These are phyloP conservation scores for Todiramphus saurophagus DNA, from an alignment of 2,113 vertebrate genomes.

Conservation along the genomic window DNA sequence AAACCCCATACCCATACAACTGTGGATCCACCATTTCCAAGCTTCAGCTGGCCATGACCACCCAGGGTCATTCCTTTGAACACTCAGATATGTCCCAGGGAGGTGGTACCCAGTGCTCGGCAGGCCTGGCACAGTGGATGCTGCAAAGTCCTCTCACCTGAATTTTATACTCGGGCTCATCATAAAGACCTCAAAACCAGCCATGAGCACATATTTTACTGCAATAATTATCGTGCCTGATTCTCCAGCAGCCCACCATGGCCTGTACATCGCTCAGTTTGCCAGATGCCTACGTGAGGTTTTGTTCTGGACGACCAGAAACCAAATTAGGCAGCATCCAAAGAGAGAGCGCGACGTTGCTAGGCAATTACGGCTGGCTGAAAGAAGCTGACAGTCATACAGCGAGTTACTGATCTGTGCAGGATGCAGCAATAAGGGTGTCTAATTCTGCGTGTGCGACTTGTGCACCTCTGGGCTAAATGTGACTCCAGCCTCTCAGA, in stretches of 20 bases:
- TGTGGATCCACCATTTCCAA: neutral
- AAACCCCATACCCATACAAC: neutral
- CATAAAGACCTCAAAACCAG: neutral
- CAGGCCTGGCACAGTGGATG: neutral
- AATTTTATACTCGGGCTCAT: neutral
- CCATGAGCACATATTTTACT: neutral
- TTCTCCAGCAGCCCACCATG: neutral
- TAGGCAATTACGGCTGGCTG: slow-evolving; percentile 39
- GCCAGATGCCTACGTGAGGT: slow-evolving; percentile 42
- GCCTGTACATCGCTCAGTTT: neutral
- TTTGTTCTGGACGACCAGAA: slow-evolving; percentile 57
- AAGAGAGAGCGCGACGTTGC: slow-evolving; percentile 32
- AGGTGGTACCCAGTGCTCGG: neutral
- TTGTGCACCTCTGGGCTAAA: neutral
- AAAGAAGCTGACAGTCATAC: slow-evolving; percentile 13
- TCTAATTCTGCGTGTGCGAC: neutral
- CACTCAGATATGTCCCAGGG: neutral
- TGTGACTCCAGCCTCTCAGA: neutral
- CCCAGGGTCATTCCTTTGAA: neutral
- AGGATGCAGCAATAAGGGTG: neutral
- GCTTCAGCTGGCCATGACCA: neutral
- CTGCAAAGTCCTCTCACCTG: neutral
- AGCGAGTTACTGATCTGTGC: slow-evolving; percentile 5
- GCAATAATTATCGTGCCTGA: neutral
- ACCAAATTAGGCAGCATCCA: slow-evolving; percentile 45